Evolutionary conservation across 2,797 vertebrate genomes (phyloP), one percentile per base, ranked within the genome.

Genomic region (Heliangelus exortis): DNA sequence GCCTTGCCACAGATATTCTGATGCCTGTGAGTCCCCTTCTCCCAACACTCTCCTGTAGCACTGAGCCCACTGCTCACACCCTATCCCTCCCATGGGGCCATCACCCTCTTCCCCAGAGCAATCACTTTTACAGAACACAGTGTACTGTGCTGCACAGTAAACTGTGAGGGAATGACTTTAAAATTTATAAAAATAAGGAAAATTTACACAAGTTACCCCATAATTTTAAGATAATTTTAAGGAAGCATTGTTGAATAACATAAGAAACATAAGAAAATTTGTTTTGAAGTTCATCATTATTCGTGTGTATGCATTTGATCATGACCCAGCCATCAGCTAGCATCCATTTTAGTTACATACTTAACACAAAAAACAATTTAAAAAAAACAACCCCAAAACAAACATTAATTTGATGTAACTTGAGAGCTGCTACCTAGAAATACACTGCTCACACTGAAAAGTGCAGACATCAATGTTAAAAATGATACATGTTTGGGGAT

Each of bases 11-110:
- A 57, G 47, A 68, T 22, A 15, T 22, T 21, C 3, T 0, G 0
- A 7, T 18, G 19, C 8, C 3, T 26, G 4, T 7, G 23, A 58
- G 9, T 20, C 7, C 14, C 8, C 18, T 55, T 0, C 0, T 41
- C 22, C 41, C 6, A n/a, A 17, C 5, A 1, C 1, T 6, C 8
- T 61, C 66, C 58, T 22, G 4, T 43, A 71, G 33, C 59, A 55
- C 8, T 26, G 8, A 5, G 47, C 8, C 15, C 36, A 8, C 6
- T 57, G 14, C 3, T 1, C 23, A 33, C 18, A 50, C 11, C 3
- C 3, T 51, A 6, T 33, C 5, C 7, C 10, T 72, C 28, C 13
- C 58, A 29, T 21, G 17, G 29, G 14, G 15, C n/a, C 26, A 50
- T 18, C 6, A 62, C 6, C 6, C 5, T 29, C 11, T 4, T 43